These are phyloP conservation scores for Hydropotes inermis DNA, from an alignment of 2,113 vertebrate species.

Conservation along the genomic window DNA sequence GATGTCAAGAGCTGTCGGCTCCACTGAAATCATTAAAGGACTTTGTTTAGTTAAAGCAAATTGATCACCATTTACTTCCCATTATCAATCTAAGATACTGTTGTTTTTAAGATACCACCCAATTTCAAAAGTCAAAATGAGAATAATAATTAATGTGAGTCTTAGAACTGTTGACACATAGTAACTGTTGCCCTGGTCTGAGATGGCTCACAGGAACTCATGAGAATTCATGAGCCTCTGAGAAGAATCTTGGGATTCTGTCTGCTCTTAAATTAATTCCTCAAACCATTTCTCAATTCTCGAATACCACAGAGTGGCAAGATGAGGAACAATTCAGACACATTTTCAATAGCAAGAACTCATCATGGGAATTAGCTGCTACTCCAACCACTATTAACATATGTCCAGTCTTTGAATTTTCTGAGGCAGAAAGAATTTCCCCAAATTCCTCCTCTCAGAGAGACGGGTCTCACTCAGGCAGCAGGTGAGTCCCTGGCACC, in stretches of 20 bases:
- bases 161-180: neutral
- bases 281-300: neutral
- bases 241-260: slow-evolving; percentile 18
- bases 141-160: neutral
- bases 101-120: neutral
- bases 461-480: neutral
- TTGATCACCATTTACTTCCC: slow-evolving; percentile 5
- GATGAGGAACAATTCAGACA: neutral
- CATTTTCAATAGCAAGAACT: neutral
- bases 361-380: neutral
- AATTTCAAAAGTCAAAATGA: slow-evolving; percentile 37
- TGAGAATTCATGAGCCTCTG: neutral
- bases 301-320: neutral
- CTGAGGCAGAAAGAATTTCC: neutral
- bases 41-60: slow-evolving; percentile 20
- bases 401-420: neutral
- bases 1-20: neutral
- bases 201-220: neutral
- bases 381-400: neutral
- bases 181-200: neutral
- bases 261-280: slow-evolving; percentile 2
- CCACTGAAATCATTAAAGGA: neutral
- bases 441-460: neutral
- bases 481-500: neutral
- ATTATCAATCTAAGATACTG: neutral